phyloP scores from a whole-genome alignment of 2,888 invertebrate genomes.

The Tipula confusa region DNA sequence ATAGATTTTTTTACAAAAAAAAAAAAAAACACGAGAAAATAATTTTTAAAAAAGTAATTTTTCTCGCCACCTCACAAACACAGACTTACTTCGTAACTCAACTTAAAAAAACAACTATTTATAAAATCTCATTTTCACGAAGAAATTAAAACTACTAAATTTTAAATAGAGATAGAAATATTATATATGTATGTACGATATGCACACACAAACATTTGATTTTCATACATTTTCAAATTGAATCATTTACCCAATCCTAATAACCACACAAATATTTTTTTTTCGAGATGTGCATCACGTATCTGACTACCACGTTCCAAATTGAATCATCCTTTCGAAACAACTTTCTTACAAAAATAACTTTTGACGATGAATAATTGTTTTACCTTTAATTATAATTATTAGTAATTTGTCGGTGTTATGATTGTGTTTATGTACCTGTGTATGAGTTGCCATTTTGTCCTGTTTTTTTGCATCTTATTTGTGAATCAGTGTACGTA shows the following conservation, averaged over 20 bases:
- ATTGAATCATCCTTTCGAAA: neutral
- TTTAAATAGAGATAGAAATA: neutral
- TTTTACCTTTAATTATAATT: conserved; percentile 12
- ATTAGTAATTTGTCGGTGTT: neutral
- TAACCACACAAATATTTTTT: neutral
- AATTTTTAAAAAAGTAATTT: neutral
- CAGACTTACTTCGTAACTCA: neutral
- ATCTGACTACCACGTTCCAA: neutral
- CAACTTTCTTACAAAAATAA: neutral
- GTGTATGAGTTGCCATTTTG: neutral
- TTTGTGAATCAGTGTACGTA: neutral
- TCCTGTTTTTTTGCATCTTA: conserved; percentile 7
- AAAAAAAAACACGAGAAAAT: neutral
- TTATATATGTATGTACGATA: neutral
- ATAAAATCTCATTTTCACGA: neutral
- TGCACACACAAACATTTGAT: neutral
- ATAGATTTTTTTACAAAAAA: neutral
- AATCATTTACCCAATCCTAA: neutral
- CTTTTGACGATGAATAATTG: neutral
- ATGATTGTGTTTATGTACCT: neutral
- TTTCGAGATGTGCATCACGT: neutral
- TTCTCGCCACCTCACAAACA: neutral
- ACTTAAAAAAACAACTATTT: neutral
- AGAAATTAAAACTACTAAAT: neutral
- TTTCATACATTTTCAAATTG: neutral